A percentile compares a stretch with the other conserved stretches of the same genome.
Conservation (phyloP, 2,797 vertebrate species). For the Spinibarbus caldwelli region DNA sequence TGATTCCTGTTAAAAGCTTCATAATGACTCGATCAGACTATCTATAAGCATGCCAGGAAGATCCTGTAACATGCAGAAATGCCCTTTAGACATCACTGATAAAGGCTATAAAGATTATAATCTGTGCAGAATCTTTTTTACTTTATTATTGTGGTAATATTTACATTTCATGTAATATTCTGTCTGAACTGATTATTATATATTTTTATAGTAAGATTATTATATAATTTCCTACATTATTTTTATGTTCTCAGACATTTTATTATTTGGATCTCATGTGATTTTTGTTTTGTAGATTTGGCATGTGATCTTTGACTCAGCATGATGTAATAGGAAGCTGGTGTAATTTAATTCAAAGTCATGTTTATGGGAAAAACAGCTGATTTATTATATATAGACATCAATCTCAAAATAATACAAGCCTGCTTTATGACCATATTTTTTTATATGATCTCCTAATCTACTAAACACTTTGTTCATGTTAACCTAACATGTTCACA, state of each 20-base stretch:
- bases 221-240: too few species aligned
- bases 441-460: neutral
- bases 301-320: neutral
- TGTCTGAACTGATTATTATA: neutral
- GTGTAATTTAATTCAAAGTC: neutral
- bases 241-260: neutral
- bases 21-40: neutral
- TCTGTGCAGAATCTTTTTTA: neutral
- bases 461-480: neutral
- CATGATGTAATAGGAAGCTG: neutral
- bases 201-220: neutral
- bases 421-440: neutral
- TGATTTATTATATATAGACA: neutral
- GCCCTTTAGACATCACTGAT: neutral
- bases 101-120: constrained; percentile 1
- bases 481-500: neutral
- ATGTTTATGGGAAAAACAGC: neutral
- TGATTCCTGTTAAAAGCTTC: neutral
- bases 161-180: neutral
- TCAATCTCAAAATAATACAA: neutral
- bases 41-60: neutral
- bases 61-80: too few species aligned
- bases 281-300: neutral
- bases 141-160: neutral
- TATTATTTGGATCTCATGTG: constrained; percentile 8